phyloP scores from a whole-genome alignment of 1,140 invertebrate genomes.

The Asobara japonica region DNA sequence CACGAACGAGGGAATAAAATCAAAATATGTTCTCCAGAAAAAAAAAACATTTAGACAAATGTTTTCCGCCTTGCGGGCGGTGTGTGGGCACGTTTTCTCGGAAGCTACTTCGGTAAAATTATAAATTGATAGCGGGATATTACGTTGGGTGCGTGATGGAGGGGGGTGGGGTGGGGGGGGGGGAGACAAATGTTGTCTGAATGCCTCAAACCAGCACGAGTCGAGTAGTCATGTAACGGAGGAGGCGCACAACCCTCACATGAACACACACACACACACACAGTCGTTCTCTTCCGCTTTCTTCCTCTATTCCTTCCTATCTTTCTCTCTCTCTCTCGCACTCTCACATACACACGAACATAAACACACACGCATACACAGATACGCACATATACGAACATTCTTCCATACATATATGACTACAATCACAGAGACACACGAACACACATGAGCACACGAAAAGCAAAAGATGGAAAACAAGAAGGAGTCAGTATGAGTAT shows the following conservation, averaged over 20 bases:
- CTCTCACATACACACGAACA: no score
- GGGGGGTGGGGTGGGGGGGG: neutral
- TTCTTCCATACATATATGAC: no score
- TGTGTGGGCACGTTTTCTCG: neutral
- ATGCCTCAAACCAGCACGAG: conserved; percentile 19
- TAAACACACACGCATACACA: no score
- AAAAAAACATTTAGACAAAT: conserved; percentile 7
- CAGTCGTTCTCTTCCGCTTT: no score
- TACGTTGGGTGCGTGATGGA: conserved; percentile 11
- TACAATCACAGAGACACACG: no score
- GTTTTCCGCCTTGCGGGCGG: neutral
- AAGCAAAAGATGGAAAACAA: neutral
- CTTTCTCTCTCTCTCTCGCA: no score
- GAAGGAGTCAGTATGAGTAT: neutral
- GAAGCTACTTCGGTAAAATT: conserved; percentile 7
- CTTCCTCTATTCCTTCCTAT: no score
- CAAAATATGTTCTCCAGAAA: neutral
- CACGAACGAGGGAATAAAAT: neutral
- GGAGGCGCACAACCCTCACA: no score
- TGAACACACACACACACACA: neutral
- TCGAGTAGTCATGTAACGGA: neutral
- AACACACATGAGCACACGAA: neutral
- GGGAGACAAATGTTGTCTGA: neutral
- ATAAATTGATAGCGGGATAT: conserved; percentile 23
- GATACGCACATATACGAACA: no score